Percentiles rank a stretch among this genome's conserved stretches.
phyloP scores from a whole-genome alignment of 2,888 invertebrate species.

The Synergus laeviventris region DNA sequence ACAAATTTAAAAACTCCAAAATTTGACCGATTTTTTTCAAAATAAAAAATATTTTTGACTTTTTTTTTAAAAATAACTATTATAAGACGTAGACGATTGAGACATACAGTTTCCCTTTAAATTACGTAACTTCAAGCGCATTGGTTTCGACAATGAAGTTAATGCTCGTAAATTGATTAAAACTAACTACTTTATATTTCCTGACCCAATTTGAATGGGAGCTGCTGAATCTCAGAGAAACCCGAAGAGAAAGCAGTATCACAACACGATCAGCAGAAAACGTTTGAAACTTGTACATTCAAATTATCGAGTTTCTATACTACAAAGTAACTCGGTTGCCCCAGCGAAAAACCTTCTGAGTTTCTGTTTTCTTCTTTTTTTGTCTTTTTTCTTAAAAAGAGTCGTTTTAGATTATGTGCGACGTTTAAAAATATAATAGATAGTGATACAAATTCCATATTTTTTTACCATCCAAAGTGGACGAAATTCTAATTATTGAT shows the following conservation, averaged over 20 bases:
- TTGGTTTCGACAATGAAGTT: conserved; percentile 19
- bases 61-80: too few relatives aligned
- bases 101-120: neutral
- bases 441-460: neutral
- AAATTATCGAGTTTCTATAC: conserved; percentile 17
- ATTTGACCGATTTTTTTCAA: too few relatives aligned
- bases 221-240: conserved; percentile 26
- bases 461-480: too few relatives aligned
- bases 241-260: neutral
- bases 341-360: neutral
- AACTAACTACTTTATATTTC: conserved; percentile 20
- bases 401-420: neutral
- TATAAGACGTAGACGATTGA: neutral
- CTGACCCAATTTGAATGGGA: conserved; percentile 28
- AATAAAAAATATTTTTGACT: too few relatives aligned
- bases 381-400: neutral
- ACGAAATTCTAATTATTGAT: too few relatives aligned
- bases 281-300: conserved; percentile 18
- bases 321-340: conserved; percentile 1
- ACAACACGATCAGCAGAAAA: conserved; percentile 32
- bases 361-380: neutral
- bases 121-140: neutral
- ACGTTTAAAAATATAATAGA: neutral
- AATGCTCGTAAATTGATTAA: conserved; percentile 20
- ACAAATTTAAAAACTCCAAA: too few relatives aligned